Percentiles rank a stretch among this genome's conserved stretches.
Evolutionary conservation across 1,140 invertebrate genomes (phyloP).

Genomic region (Pollicipes pollicipes): DNA sequence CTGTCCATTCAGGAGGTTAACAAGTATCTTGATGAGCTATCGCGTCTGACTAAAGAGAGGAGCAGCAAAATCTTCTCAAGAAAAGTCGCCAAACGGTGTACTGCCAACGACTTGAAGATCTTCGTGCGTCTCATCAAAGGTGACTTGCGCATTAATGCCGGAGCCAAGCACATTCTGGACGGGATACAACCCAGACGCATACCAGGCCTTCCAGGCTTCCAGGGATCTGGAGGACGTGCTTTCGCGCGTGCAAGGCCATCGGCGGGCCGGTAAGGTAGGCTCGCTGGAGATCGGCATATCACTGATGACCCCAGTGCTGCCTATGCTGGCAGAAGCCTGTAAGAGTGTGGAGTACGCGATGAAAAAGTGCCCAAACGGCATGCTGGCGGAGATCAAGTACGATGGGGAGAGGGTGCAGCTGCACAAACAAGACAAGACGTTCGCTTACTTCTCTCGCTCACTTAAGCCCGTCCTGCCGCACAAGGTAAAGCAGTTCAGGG

Average conservation of each 20-base stretch:
- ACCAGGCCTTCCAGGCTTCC: conserved; percentile 67
- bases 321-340: conserved; percentile 83
- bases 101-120: conserved; percentile 65
- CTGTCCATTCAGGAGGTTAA: conserved; percentile 63
- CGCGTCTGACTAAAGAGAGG: conserved; percentile 64
- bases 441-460: conserved; percentile 77
- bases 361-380: conserved; percentile 32
- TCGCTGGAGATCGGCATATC: too few relatives aligned
- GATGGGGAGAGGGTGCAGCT: conserved; percentile 83
- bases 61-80: conserved; percentile 56
- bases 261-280: too few relatives aligned
- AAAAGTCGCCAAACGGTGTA: conserved; percentile 57
- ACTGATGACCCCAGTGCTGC: conserved; percentile 70
- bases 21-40: conserved; percentile 47
- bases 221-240: conserved; percentile 57
- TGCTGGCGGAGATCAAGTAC: conserved; percentile 85
- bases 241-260: conserved; percentile 18
- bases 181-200: conserved; percentile 69
- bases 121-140: conserved; percentile 72
- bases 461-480: conserved; percentile 77
- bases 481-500: conserved; percentile 69
- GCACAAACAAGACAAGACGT: conserved; percentile 62
- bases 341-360: conserved; percentile 35
- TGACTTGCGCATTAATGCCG: conserved; percentile 77
- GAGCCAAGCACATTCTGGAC: conserved; percentile 70